Percentiles rank a stretch among this genome's conserved stretches.
Evolutionary conservation across 1,140 invertebrate genomes (phyloP).

Genomic region (Chironomus tepperi): DNA sequence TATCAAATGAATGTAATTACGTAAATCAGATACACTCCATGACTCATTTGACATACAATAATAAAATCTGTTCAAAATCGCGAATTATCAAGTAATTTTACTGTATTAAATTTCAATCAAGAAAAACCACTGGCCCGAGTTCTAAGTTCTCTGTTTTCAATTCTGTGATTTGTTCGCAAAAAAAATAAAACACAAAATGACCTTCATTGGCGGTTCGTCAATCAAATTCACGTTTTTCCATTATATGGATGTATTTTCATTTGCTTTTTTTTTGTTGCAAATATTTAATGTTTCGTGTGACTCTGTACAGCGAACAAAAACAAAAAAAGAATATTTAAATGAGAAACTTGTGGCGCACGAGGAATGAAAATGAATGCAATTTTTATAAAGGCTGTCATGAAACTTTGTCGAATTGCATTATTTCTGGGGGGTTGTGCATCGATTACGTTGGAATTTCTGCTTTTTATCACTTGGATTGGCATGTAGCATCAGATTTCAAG

Average conservation of each 20-base stretch:
- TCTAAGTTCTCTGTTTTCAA: constrained; percentile 3
- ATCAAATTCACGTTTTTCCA: constrained; percentile 20
- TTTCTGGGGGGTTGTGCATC: too few species aligned
- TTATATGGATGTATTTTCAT: background rate
- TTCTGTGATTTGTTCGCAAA: constrained; percentile 5
- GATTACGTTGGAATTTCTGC: too few species aligned
- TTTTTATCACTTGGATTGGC: too few species aligned
- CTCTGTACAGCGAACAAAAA: background rate
- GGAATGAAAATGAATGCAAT: background rate
- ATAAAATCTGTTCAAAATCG: background rate
- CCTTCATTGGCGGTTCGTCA: constrained; percentile 17
- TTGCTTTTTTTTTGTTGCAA: background rate
- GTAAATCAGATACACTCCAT: background rate
- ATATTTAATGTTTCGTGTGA: background rate
- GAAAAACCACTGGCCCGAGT: background rate
- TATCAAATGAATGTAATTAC: background rate
- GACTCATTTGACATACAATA: background rate
- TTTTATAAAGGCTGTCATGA: too few species aligned
- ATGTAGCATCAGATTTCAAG: too few species aligned
- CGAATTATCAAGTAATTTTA: background rate
- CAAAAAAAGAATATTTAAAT: background rate
- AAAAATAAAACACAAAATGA: background rate
- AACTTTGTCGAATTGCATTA: too few species aligned
- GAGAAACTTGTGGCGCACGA: constrained; percentile 2
- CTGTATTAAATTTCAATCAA: background rate